Evolutionary conservation across 2,888 invertebrate species (phyloP).

Genomic region (Hoplodrina ambigua): DNA sequence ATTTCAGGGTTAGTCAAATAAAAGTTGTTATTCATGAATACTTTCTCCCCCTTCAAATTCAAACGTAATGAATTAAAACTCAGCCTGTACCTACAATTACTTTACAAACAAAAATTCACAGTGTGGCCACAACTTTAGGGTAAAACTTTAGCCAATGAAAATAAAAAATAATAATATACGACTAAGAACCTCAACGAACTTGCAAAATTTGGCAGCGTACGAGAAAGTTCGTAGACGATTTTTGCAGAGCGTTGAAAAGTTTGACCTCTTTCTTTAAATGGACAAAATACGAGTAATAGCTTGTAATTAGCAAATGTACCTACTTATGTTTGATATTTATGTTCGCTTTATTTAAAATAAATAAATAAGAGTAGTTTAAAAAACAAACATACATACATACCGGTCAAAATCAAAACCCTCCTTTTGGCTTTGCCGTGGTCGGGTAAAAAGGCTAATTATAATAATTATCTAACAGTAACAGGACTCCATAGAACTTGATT

Average conservation of each 20-base stretch:
- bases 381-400: too few species aligned
- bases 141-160: background rate
- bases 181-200: conserved; percentile 8
- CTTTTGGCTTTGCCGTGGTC: too few species aligned
- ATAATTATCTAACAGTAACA: background rate
- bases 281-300: background rate
- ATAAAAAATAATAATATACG: conserved; percentile 7
- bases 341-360: too few species aligned
- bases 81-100: background rate
- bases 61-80: too few species aligned
- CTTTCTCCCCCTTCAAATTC: too few species aligned
- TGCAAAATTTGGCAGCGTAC: conserved; percentile 38
- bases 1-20: too few species aligned
- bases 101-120: background rate
- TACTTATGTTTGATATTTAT: too few species aligned
- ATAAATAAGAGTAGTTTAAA: background rate
- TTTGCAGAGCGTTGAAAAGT: conserved; percentile 13
- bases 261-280: conserved; percentile 20
- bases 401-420: too few species aligned
- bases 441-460: conserved; percentile 15
- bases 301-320: too few species aligned
- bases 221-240: conserved; percentile 2
- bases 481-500: too few species aligned
- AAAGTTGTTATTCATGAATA: too few species aligned
- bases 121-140: background rate